A percentile compares a stretch with the other conserved stretches of the same genome.
phyloP scores from a whole-genome alignment of 2,888 invertebrate species.

The Epistrophe eligans region DNA sequence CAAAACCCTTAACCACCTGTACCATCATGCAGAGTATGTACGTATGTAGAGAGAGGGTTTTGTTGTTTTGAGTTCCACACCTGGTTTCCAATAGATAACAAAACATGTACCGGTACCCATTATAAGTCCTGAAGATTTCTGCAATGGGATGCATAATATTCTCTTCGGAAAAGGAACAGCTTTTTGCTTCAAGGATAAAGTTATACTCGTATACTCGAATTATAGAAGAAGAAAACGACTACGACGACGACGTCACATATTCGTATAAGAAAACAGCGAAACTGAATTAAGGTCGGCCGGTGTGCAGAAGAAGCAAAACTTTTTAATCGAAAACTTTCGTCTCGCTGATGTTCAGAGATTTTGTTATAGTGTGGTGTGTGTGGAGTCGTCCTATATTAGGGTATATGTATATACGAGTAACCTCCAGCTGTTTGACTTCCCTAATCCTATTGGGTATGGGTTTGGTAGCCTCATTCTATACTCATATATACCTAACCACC shows the following conservation, averaged over 20 bases:
- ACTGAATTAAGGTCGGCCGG: constrained; percentile 60
- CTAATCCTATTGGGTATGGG: constrained; percentile 56
- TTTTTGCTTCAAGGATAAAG: constrained; percentile 21
- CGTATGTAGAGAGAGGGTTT: constrained; percentile 23
- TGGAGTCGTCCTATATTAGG: background rate
- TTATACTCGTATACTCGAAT: constrained; percentile 12
- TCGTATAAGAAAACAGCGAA: constrained; percentile 33
- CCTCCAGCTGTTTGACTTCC: constrained; percentile 72
- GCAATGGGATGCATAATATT: constrained; percentile 38
- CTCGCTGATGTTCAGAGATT: constrained; percentile 51
- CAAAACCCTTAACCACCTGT: constrained; percentile 68
- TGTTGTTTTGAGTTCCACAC: constrained; percentile 59
- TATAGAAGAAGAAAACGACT: background rate
- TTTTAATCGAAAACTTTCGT: constrained; percentile 74
- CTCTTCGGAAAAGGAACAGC: background rate
- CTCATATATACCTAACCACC: background rate
- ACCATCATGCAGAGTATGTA: background rate
- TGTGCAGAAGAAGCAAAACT: constrained; percentile 49
- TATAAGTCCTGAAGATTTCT: constrained; percentile 34
- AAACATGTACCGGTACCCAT: constrained; percentile 55
- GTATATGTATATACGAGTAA: background rate
- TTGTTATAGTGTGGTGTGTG: constrained; percentile 29
- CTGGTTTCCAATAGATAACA: constrained; percentile 49
- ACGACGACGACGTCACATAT: constrained; percentile 1
- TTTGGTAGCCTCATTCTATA: background rate